Conservation (phyloP, 2,113 vertebrate genomes). For the Nyctereutes procyonoides region DNA sequence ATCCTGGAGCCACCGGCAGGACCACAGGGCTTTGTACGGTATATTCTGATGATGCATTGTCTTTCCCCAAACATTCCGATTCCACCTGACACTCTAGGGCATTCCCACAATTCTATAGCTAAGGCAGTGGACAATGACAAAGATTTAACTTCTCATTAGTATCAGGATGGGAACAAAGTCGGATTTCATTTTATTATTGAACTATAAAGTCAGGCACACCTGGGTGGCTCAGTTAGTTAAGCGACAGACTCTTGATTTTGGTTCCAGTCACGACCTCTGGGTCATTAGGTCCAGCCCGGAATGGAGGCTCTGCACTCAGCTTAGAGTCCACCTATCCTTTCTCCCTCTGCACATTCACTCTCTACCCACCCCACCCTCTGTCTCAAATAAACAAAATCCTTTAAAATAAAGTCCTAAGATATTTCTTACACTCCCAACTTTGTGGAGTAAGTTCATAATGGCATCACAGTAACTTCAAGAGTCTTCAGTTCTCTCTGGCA, state of each 20-base stretch:
- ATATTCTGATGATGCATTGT: not conserved
- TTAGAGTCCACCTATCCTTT: not conserved
- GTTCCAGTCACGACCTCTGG: not conserved
- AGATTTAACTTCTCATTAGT: slow-evolving; percentile 22
- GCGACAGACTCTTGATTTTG: not conserved
- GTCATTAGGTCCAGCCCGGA: not conserved
- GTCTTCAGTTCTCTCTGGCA: not conserved
- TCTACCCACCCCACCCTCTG: not conserved
- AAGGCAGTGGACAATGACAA: slow-evolving; percentile 27
- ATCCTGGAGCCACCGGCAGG: not conserved
- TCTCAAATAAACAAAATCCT: not conserved
- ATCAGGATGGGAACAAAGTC: not conserved
- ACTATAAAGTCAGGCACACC: not conserved
- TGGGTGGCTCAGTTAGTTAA: not conserved
- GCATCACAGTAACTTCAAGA: slow-evolving; percentile 3
- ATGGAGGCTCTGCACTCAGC: not conserved
- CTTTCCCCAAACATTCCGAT: not conserved
- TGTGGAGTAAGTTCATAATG: not conserved
- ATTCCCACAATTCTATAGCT: not conserved
- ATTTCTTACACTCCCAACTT: slow-evolving; percentile 4
- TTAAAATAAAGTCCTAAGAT: not conserved
- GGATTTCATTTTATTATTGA: slow-evolving; percentile 40
- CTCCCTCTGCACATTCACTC: not conserved
- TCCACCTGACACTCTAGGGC: not conserved
- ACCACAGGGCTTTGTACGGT: not conserved